A percentile compares a stretch with the other conserved stretches of the same genome.
Conservation (phyloP, 2,888 invertebrate species). For the Plagodis pulveraria region DNA sequence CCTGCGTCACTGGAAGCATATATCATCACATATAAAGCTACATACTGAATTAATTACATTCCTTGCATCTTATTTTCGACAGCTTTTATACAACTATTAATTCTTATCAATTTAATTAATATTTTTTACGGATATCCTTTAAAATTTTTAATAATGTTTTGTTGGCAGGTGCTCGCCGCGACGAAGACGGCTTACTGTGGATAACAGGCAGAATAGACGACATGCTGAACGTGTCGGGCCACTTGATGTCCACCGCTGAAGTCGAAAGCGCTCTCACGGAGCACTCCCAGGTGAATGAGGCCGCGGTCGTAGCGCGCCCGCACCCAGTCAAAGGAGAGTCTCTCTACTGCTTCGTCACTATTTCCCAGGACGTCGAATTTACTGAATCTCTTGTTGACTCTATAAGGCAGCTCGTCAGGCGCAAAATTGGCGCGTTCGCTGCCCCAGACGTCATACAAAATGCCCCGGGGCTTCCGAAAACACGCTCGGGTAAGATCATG, state of each 20-base stretch:
- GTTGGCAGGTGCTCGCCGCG: constrained; percentile 91
- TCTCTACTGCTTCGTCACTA: constrained; percentile 97
- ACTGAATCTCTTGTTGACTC: constrained; percentile 88
- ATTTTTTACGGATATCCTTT: too few relatives aligned
- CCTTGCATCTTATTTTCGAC: too few relatives aligned
- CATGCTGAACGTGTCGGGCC: constrained; percentile 99
- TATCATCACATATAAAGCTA: too few relatives aligned
- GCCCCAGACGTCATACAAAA: constrained; percentile 97
- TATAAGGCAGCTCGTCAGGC: constrained; percentile 92
- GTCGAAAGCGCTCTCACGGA: constrained; percentile 93
- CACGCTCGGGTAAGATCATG: constrained; percentile 99
- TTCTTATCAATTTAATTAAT: too few relatives aligned
- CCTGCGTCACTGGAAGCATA: too few relatives aligned
- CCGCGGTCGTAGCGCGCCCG: constrained; percentile 97
- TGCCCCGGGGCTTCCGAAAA: constrained; percentile 97
- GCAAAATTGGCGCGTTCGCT: constrained; percentile 98
- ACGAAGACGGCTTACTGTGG: constrained; percentile 98
- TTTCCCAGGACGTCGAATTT: constrained; percentile 91
- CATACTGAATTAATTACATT: too few relatives aligned
- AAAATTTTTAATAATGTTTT: too few relatives aligned
- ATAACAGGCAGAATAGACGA: constrained; percentile 99
- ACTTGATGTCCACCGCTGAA: constrained; percentile 98
- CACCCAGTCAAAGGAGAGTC: constrained; percentile 98
- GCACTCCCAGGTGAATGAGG: constrained; percentile 93
- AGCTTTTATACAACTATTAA: too few relatives aligned